phyloP scores from a whole-genome alignment of 2,888 invertebrate species.

The Pelosia muscerda region DNA sequence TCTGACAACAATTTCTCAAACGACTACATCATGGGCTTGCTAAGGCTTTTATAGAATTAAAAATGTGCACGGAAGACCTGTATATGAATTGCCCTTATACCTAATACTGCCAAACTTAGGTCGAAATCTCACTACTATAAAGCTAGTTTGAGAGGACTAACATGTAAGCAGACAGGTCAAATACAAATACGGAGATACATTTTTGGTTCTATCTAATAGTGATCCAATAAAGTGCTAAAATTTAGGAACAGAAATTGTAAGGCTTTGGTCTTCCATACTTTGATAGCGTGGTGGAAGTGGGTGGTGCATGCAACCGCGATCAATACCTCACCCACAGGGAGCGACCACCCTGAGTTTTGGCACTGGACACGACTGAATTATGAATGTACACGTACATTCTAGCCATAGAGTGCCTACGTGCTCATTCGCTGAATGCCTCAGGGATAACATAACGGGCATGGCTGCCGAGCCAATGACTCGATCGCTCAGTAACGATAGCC shows the following conservation, averaged over 20 bases:
- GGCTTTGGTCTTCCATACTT: constrained; percentile 26
- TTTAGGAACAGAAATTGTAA: constrained; percentile 22
- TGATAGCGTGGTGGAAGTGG: constrained; percentile 19
- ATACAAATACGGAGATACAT: neutral
- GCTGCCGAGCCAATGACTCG: constrained; percentile 12
- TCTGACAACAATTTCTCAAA: too few species aligned
- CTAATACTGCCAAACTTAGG: too few species aligned
- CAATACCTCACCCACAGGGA: constrained; percentile 43
- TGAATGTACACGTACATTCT: constrained; percentile 25
- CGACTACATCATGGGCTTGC: too few species aligned
- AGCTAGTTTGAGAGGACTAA: neutral
- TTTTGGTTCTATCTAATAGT: neutral
- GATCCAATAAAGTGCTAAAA: neutral
- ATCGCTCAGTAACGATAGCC: constrained; percentile 11
- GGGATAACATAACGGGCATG: constrained; percentile 19
- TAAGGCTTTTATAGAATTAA: neutral
- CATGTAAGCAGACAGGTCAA: neutral
- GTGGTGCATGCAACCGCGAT: constrained; percentile 49
- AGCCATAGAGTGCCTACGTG: constrained; percentile 27
- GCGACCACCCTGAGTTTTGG: constrained; percentile 44
- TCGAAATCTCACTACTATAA: neutral
- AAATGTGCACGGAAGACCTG: neutral
- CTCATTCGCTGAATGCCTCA: constrained; percentile 22
- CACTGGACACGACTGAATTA: constrained; percentile 45
- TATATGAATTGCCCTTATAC: too few species aligned